A percentile compares a stretch with the other conserved stretches of the same genome.
phyloP scores from a whole-genome alignment of 2,888 invertebrate species.

The Protonemura montana region DNA sequence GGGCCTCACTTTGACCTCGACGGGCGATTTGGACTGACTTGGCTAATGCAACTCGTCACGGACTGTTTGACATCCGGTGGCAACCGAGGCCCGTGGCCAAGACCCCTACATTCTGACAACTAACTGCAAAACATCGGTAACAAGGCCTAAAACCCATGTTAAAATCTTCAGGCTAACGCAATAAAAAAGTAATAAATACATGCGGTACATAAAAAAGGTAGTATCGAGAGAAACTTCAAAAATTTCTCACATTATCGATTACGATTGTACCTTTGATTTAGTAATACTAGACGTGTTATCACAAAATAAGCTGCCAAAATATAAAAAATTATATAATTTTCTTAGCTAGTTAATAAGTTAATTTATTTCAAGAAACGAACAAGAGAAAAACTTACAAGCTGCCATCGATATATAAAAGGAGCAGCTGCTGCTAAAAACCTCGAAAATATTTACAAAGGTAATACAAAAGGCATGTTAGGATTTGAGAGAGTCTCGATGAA shows the following conservation, averaged over 20 bases:
- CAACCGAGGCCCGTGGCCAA: too few relatives aligned
- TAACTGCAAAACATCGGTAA: neutral
- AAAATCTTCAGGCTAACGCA: neutral
- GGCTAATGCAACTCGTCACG: neutral
- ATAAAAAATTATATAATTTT: constrained; percentile 28
- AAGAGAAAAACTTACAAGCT: constrained; percentile 19
- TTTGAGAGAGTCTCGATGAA: neutral
- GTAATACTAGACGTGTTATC: constrained; percentile 41
- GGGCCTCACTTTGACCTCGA: neutral
- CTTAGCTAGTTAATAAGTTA: constrained; percentile 40
- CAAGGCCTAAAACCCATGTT: neutral
- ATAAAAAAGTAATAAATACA: constrained; percentile 12
- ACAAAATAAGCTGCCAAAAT: constrained; percentile 41
- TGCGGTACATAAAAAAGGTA: neutral
- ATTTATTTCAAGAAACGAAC: neutral
- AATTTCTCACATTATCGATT: constrained; percentile 13
- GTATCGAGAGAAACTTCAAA: neutral
- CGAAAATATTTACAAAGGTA: constrained; percentile 21
- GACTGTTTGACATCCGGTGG: neutral
- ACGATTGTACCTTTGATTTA: constrained; percentile 13
- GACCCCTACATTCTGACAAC: neutral
- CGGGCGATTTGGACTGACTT: neutral
- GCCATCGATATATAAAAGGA: constrained; percentile 17
- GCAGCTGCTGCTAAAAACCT: neutral
- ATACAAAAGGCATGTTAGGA: neutral